Base-by-base conservation (phyloP, 1,140 invertebrate genomes). In the Temnothorax nylanderi region DNA sequence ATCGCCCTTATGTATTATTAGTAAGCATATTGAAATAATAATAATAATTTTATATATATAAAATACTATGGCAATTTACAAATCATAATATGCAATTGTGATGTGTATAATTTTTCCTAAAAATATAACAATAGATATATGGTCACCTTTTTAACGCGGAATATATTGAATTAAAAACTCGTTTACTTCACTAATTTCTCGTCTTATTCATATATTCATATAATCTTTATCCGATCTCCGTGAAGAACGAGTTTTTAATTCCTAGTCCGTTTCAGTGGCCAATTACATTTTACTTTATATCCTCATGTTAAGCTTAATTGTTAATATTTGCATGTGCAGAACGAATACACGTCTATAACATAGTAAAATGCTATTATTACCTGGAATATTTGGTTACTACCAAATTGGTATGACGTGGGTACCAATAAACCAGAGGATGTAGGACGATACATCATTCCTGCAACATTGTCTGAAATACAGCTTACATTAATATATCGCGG, bases 301-400 rank as follows among this genome's bases (percentile, higher is more conserved):
- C 11, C 3, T 62, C 5, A 37, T 26, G 16, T 13, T n/a, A 49
- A 72, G 2, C 11, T 26, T 47, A 41, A 58, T 62, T 75, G 44
- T 84, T 74, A 84, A 26, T 84, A 13, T 81, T 32, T 78, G 47
- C 37, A 13, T 77, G n/a, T 41, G n/a, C 49, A 41, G 10, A 60
- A 6, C n/a, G 6, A 37, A 3, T 69, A 62, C 21, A 51, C 3
- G 86, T 32, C 4, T 49, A 72, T 34, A 37, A 74, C 72, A 54
- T n/a, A n/a, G 51, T 16, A 41, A 88, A 89, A 87, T 80, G 11
- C 8, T 60, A 49, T 65, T 92, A 92, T 94, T 94, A 97, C 96
- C 96, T 96, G 96, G 94, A 96, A 97, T 89, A 97, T 95, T 94
- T 96, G 96, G 91, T 96, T 96, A 89, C 95, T 96, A 89, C 95